Percentiles rank a stretch among this genome's conserved stretches.
Conservation (phyloP, 2,113 vertebrate genomes). For the Uropsilus gracilis region DNA sequence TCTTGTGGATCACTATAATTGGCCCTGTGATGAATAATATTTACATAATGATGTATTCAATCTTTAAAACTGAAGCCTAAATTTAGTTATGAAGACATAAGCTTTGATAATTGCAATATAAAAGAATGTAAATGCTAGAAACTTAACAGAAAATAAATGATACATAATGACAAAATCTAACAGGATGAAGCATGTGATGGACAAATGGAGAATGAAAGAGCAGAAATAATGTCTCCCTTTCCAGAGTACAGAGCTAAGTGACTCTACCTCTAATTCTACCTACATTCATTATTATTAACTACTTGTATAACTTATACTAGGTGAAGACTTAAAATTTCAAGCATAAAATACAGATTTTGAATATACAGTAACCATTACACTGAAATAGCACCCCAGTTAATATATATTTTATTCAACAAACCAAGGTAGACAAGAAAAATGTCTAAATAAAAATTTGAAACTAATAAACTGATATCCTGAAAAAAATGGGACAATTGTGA, state of each 20-base stretch:
- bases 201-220: neutral
- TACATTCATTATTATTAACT: neutral
- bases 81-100: neutral
- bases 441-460: neutral
- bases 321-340: neutral
- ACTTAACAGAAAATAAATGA: neutral
- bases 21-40: neutral
- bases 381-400: neutral
- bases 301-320: neutral
- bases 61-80: slow-evolving; percentile 7
- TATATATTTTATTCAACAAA: neutral
- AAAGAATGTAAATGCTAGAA: neutral
- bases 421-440: neutral
- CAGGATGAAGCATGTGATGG: neutral
- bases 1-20: neutral
- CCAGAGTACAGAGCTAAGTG: neutral
- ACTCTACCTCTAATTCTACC: neutral
- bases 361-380: neutral
- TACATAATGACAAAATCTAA: neutral
- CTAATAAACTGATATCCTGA: neutral
- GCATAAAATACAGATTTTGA: neutral
- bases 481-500: neutral
- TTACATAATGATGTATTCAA: slow-evolving; percentile 18
- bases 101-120: neutral
- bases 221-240: neutral